A percentile compares a stretch with the other conserved stretches of the same genome.
phyloP scores from a whole-genome alignment of 2,888 invertebrate species.

The Hoplodrina blanda region DNA sequence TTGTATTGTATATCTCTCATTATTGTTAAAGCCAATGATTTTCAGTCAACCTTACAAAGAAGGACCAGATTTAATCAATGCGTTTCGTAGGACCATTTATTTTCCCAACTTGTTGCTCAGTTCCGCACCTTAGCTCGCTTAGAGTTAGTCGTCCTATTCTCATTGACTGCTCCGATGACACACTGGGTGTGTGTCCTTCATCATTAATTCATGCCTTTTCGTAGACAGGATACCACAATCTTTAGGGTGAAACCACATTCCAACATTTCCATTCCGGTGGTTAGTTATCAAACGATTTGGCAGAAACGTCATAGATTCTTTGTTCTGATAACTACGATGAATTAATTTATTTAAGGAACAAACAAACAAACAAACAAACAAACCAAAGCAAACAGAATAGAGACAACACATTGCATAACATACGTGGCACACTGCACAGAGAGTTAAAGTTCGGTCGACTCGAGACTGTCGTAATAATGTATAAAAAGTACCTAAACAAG shows the following conservation, averaged over 20 bases:
- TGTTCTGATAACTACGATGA: neutral
- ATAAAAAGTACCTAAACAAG: too few relatives aligned
- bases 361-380: too few relatives aligned
- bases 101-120: conserved; percentile 29
- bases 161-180: conserved; percentile 9
- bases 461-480: too few relatives aligned
- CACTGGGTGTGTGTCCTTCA: neutral
- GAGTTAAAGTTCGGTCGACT: too few relatives aligned
- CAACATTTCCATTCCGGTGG: too few relatives aligned
- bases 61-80: neutral
- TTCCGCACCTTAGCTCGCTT: neutral
- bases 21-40: too few relatives aligned
- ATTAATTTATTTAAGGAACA: too few relatives aligned
- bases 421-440: too few relatives aligned
- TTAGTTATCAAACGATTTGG: too few relatives aligned
- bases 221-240: neutral
- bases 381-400: too few relatives aligned
- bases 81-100: conserved; percentile 1
- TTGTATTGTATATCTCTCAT: too few relatives aligned
- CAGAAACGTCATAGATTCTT: neutral
- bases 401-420: too few relatives aligned
- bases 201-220: conserved; percentile 8
- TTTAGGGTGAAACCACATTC: conserved; percentile 4
- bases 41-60: neutral
- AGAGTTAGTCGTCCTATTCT: conserved; percentile 1